Evolutionary conservation across 2,797 vertebrate species (phyloP).

Genomic region (Acrossocheilus fasciatus): DNA sequence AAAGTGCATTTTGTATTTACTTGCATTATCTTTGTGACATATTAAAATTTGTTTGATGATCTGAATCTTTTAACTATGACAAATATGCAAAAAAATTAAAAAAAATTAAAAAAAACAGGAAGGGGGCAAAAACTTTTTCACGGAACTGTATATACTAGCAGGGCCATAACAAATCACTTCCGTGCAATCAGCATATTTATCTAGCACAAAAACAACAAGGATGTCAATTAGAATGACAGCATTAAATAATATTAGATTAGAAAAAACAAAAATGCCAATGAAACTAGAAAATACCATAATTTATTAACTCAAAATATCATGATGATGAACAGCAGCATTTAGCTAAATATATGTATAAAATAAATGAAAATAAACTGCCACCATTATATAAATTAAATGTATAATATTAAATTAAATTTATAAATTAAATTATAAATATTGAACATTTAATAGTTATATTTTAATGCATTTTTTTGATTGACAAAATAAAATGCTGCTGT

Average conservation of each 20-base stretch:
- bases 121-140: too few species aligned
- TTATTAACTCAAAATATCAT: neutral
- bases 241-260: neutral
- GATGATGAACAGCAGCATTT: neutral
- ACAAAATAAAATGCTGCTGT: neutral
- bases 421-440: too few species aligned
- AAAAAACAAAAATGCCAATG: neutral
- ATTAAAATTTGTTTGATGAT: too few species aligned
- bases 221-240: neutral
- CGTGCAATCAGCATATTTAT: neutral
- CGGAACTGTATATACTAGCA: too few species aligned
- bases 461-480: too few species aligned
- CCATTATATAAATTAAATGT: neutral
- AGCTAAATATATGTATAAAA: neutral
- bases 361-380: neutral
- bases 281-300: neutral
- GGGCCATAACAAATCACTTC: neutral
- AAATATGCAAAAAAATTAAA: too few species aligned
- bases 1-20: too few species aligned
- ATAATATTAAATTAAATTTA: too few species aligned
- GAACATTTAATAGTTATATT: too few species aligned
- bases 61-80: too few species aligned
- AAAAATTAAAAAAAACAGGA: too few species aligned
- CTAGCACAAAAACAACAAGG: neutral
- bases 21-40: too few species aligned